A percentile compares a stretch with the other conserved stretches of the same genome.
Evolutionary conservation across 2,888 invertebrate genomes (phyloP).

Genomic region (Lithophane ornitopus): DNA sequence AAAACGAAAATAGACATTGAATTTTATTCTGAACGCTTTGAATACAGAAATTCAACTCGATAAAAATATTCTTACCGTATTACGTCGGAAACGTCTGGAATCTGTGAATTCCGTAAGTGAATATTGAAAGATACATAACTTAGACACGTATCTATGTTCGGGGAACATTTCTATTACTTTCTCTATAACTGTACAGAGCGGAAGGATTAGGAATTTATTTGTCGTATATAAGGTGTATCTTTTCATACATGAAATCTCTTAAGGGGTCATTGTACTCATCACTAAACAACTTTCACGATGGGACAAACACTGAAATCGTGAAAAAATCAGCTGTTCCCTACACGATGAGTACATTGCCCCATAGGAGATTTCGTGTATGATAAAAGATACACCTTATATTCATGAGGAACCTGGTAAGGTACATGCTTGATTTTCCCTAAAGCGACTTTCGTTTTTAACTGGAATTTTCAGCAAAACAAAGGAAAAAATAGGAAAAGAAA

Average conservation of each 20-base stretch:
- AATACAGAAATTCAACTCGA: conserved; percentile 58
- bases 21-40: conserved; percentile 48
- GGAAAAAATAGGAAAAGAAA: not conserved
- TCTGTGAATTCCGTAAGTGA: conserved; percentile 61
- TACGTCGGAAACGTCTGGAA: conserved; percentile 61
- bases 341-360: too few species aligned
- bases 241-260: too few species aligned
- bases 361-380: too few species aligned
- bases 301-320: too few species aligned
- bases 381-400: too few species aligned
- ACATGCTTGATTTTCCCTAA: not conserved
- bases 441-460: not conserved
- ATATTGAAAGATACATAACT: conserved; percentile 62
- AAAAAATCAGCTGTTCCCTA: too few species aligned
- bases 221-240: not conserved
- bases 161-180: conserved; percentile 51
- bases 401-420: too few species aligned
- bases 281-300: too few species aligned
- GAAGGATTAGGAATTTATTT: conserved; percentile 24
- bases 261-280: too few species aligned
- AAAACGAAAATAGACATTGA: conserved; percentile 48
- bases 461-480: not conserved
- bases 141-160: conserved; percentile 43
- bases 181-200: conserved; percentile 7
- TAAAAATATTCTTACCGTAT: conserved; percentile 65